Conservation (phyloP, 2,113 vertebrate species). For the Oreocharis arfaki region DNA sequence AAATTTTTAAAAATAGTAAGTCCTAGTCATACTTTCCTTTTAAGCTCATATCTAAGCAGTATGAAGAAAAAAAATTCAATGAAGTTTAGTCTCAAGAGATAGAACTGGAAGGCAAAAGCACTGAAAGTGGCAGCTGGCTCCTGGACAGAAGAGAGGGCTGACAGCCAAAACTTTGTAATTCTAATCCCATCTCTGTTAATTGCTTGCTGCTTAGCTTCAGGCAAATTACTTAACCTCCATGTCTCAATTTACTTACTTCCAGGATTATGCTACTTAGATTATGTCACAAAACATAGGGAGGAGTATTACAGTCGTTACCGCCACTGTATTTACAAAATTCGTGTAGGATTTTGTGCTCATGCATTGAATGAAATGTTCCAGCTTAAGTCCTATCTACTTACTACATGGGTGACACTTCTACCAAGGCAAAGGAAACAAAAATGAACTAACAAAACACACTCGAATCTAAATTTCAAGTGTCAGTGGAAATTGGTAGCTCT, state of each 20-base stretch:
- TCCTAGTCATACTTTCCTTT: background rate
- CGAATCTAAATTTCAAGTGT: background rate
- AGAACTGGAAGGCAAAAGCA: background rate
- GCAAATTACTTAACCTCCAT: conserved; percentile 19
- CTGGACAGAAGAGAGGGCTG: background rate
- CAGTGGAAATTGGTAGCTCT: background rate
- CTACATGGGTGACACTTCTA: background rate
- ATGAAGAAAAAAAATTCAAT: background rate
- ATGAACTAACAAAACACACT: background rate
- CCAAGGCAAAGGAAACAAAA: background rate
- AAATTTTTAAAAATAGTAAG: too few species aligned
- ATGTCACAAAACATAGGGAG: background rate
- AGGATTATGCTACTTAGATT: background rate
- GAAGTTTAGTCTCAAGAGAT: background rate
- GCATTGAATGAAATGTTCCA: background rate
- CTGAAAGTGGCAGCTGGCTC: background rate
- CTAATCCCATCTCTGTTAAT: conserved; percentile 22
- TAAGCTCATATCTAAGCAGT: background rate
- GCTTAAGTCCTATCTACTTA: background rate
- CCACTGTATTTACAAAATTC: background rate
- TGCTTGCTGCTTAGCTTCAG: background rate
- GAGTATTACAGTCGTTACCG: background rate
- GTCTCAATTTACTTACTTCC: conserved; percentile 14
- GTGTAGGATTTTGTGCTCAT: background rate
- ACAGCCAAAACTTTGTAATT: conserved; percentile 4